Percentiles rank a stretch among this genome's conserved stretches.
Evolutionary conservation across 2,113 vertebrate species (phyloP).

Genomic region (Crocuta crocuta): DNA sequence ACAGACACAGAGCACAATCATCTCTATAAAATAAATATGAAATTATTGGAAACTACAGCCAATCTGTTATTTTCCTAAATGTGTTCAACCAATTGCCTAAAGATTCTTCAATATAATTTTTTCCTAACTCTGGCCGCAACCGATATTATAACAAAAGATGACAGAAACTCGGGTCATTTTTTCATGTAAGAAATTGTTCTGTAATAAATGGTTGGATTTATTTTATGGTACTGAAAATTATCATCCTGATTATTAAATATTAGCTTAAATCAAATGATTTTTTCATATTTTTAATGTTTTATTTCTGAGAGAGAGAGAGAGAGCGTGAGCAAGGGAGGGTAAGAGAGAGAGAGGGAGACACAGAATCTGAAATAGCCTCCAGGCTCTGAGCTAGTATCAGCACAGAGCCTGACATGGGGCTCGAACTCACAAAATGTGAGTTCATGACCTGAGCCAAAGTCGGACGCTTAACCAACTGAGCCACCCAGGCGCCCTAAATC

Average conservation of each 20-base stretch:
- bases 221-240: conserved; percentile 53
- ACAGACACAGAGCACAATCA: not conserved
- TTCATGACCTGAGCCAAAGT: no score
- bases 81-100: conserved; percentile 58
- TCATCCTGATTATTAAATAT: not conserved
- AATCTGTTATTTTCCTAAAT: conserved; percentile 60
- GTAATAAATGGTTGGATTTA: conserved; percentile 64
- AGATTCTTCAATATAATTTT: conserved; percentile 66
- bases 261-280: conserved; percentile 54
- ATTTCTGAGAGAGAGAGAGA: no score
- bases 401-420: no score
- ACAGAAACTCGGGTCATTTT: conserved; percentile 57
- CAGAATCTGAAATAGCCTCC: no score
- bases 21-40: not conserved
- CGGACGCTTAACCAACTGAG: no score
- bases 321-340: no score
- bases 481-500: not conserved
- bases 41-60: not conserved
- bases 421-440: no score
- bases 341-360: no score
- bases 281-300: not conserved
- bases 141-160: conserved; percentile 68
- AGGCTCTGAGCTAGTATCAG: no score
- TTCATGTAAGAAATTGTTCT: conserved; percentile 71
- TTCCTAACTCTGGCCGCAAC: conserved; percentile 59